These are phyloP conservation scores for Lithophane ornitopus DNA, from an alignment of 2,888 invertebrate species.

Conservation along the genomic window DNA sequence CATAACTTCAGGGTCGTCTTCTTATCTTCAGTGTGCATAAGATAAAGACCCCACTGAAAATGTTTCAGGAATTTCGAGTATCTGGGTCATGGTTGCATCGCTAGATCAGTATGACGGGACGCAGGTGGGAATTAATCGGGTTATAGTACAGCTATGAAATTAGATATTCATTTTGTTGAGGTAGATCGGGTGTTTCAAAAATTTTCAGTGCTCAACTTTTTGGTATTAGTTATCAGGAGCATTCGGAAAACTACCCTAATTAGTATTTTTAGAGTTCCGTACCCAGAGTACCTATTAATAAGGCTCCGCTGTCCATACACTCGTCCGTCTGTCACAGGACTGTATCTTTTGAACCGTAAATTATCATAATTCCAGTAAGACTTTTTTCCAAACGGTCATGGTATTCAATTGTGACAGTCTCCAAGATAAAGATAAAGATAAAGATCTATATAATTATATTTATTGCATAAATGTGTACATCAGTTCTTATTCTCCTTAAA, in stretches of 20 bases:
- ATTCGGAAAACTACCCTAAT: background rate
- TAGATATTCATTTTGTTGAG: background rate
- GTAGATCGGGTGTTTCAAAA: background rate
- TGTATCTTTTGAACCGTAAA: too few relatives aligned
- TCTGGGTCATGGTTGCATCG: conserved; percentile 50
- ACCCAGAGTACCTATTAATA: too few relatives aligned
- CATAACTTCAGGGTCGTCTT: conserved; percentile 25
- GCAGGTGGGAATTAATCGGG: conserved; percentile 7
- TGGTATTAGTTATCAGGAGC: background rate
- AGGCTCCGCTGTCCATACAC: too few relatives aligned
- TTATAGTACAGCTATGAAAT: background rate
- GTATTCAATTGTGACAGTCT: background rate
- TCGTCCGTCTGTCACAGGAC: too few relatives aligned
- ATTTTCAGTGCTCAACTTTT: background rate
- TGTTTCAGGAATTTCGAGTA: conserved; percentile 50
- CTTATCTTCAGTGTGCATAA: conserved; percentile 50
- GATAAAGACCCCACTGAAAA: conserved; percentile 56
- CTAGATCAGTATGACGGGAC: conserved; percentile 1
- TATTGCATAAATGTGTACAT: too few relatives aligned
- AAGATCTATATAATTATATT: too few relatives aligned
- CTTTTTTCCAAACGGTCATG: too few relatives aligned
- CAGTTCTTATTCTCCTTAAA: too few relatives aligned
- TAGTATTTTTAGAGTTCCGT: background rate
- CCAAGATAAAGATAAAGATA: too few relatives aligned
- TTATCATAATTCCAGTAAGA: background rate